Conservation (phyloP, 2,888 invertebrate species). For the Halocaridina rubra region DNA sequence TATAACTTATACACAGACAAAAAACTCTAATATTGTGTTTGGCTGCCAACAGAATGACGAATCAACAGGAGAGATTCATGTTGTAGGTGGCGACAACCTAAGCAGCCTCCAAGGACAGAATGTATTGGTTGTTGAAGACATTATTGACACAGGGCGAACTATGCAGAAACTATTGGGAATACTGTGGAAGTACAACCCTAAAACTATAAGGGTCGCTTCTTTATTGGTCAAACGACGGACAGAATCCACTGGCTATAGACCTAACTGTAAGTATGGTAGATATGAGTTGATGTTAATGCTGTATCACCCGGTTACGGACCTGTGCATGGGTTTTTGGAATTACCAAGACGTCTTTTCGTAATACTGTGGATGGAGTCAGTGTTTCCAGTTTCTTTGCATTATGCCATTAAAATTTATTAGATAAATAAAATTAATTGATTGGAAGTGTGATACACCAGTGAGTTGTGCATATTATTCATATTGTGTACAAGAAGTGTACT, state of each 20-base stretch:
- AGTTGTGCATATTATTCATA: too few species aligned
- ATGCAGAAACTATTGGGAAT: conserved; percentile 70
- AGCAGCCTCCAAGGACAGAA: conserved; percentile 69
- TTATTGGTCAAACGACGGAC: conserved; percentile 70
- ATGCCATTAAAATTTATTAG: background rate
- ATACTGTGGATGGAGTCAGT: background rate
- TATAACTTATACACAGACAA: too few species aligned
- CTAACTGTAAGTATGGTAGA: conserved; percentile 46
- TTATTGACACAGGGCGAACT: conserved; percentile 73
- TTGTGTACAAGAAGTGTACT: background rate
- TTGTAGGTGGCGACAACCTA: conserved; percentile 71
- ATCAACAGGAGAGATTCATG: conserved; percentile 71
- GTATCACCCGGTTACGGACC: too few species aligned
- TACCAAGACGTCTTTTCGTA: background rate
- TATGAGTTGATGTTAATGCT: background rate
- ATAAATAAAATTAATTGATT: too few species aligned
- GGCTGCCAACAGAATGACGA: conserved; percentile 70
- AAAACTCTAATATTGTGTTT: too few species aligned
- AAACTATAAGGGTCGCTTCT: conserved; percentile 70
- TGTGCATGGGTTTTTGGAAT: too few species aligned
- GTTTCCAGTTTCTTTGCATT: background rate
- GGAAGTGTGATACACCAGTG: too few species aligned
- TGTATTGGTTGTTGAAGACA: conserved; percentile 73
- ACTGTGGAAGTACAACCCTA: conserved; percentile 68
- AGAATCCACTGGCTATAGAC: conserved; percentile 66